Evolutionary conservation across 92 coral and sea anemone species (phyloP).

Genomic region (Virgularia gustaviana): DNA sequence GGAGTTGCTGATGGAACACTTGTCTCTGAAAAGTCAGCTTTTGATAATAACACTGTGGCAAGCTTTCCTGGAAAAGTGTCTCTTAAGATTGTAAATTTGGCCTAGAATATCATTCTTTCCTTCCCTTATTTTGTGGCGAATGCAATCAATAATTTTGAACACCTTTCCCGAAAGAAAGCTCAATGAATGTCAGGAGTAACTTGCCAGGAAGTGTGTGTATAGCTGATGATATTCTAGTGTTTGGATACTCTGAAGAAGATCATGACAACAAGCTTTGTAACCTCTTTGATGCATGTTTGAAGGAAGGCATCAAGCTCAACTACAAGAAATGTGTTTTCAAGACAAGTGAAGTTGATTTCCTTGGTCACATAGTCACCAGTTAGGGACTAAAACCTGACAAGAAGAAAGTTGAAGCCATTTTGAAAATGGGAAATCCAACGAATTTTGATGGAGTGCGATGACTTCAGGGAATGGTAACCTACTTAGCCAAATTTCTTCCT

Average conservation of each 20-base stretch:
- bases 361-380: conserved; percentile 14
- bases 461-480: too few relatives aligned
- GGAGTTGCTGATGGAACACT: background rate
- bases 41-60: too few relatives aligned
- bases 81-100: too few relatives aligned
- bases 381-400: conserved; percentile 38
- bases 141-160: conserved; percentile 22
- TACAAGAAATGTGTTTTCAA: conserved; percentile 34
- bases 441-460: conserved; percentile 36
- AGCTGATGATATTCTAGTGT: conserved; percentile 42
- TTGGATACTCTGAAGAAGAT: conserved; percentile 26
- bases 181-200: conserved; percentile 33
- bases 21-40: conserved; percentile 19
- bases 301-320: conserved; percentile 24
- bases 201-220: conserved; percentile 27
- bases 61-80: too few relatives aligned
- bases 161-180: conserved; percentile 37
- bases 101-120: too few relatives aligned
- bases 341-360: conserved; percentile 14
- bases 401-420: conserved; percentile 33
- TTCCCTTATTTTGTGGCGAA: conserved; percentile 15
- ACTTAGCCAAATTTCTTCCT: too few relatives aligned
- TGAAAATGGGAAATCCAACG: conserved; percentile 26
- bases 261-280: conserved; percentile 25
- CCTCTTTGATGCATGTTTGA: conserved; percentile 24